Base-by-base conservation (phyloP, 30 jellyfish, hydroid and myxozoan species). In the Mastigias papua region DNA sequence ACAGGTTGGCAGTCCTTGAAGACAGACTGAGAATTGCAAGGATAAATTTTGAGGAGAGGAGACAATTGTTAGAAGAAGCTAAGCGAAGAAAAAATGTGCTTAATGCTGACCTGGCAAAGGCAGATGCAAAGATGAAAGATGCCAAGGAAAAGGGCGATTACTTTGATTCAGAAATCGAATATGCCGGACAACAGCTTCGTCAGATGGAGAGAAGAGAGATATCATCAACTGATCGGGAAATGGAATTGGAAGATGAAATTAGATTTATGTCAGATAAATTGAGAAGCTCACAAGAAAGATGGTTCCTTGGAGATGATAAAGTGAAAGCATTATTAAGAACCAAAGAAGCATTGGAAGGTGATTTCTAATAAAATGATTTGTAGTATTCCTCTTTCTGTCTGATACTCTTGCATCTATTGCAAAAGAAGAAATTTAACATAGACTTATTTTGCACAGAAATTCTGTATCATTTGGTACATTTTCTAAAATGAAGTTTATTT, bases 51-150 rank as follows among this genome's bases (percentile, higher is more conserved):
- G 95, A 76, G 33, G 98, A 93, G 61, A 54, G 91, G 58, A 70
- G 86, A 79, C 93, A 71, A 27, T 81, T 86, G 71, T 76, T 92
- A 7, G 98, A 93, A 23, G 98, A 93, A 42, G 96, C 97, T 23
- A 78, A 88, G 33, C 65, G 98, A 34, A 64, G 97, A 23, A 34
- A 69, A 50, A 63, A 54, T 21, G 94, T 88, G 30, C 46, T 93
- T 28, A 69, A 34, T n/a, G 58, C 82, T 15, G 98, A 93, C 23
- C 74, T 78, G 33, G 87, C 69, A 46, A 93, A 88, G 69, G 81
- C 87, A 26, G 68, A 71, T 48, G 32, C 35, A 46, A 51, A 95
- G 46, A 58, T 80, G 48, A 17, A 34, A 54, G 87, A 60, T 28
- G 90, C 95, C 58, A 81, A 84, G 62, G 96, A 88, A 62, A 83